These are phyloP conservation scores for Nephrotoma appendiculata DNA, from an alignment of 2,888 invertebrate species.

Conservation along the genomic window DNA sequence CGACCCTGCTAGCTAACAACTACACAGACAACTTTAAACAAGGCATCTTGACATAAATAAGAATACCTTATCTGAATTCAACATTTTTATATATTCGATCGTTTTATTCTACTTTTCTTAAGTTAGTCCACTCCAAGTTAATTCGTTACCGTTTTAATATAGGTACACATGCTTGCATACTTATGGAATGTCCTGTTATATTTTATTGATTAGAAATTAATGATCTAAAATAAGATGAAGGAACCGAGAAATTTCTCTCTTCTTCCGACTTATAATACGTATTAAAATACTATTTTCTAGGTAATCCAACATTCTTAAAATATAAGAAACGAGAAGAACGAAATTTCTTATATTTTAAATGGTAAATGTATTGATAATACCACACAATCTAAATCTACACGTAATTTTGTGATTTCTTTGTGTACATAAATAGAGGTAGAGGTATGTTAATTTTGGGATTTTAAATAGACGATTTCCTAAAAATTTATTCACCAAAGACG, in stretches of 20 bases:
- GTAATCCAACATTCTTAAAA: not conserved
- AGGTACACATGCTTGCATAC: not conserved
- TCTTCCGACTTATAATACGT: not conserved
- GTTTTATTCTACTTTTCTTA: not conserved
- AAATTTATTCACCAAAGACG: not conserved
- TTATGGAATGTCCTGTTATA: not conserved
- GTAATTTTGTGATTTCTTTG: not conserved
- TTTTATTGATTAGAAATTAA: constrained; percentile 6
- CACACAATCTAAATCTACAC: not conserved
- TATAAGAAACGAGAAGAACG: not conserved
- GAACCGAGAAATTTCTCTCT: not conserved
- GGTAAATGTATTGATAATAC: not conserved
- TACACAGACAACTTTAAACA: not conserved
- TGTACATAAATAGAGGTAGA: not conserved
- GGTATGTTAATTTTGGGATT: not conserved
- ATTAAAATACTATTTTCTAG: not conserved
- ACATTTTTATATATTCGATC: not conserved
- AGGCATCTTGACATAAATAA: not conserved
- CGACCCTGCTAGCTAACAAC: not conserved
- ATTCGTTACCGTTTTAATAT: not conserved
- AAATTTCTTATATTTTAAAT: not conserved
- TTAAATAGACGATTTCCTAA: not conserved
- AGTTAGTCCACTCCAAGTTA: not conserved
- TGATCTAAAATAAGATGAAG: constrained; percentile 5
- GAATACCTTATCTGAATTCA: not conserved